Evolutionary conservation across 1,140 invertebrate species (phyloP).

Genomic region (Caenorhabditis tropicalis): DNA sequence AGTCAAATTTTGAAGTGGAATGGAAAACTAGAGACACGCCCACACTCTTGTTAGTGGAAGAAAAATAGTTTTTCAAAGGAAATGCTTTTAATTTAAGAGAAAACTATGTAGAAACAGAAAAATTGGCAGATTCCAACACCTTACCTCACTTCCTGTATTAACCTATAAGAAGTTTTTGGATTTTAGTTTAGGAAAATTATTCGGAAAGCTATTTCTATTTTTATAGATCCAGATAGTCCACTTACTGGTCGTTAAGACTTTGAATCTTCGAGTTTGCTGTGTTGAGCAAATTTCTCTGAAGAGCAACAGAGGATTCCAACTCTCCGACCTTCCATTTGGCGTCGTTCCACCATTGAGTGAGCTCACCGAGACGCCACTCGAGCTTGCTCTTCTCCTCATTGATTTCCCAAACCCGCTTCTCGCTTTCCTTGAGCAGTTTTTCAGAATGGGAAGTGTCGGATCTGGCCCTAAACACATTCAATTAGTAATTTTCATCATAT

Average conservation of each 20-base stretch:
- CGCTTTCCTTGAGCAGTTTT: conserved; percentile 46
- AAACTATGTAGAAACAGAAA: too few relatives aligned
- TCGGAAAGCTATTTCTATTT: too few relatives aligned
- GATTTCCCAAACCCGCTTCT: conserved; percentile 29
- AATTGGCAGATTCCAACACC: not conserved
- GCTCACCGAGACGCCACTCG: conserved; percentile 56
- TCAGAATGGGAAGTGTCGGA: conserved; percentile 3
- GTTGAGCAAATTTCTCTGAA: conserved; percentile 56
- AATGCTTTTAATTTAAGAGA: not conserved
- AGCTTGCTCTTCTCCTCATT: conserved; percentile 40
- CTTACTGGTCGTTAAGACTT: conserved; percentile 52
- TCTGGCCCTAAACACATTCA: not conserved
- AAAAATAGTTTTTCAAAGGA: not conserved
- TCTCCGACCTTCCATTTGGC: conserved; percentile 64
- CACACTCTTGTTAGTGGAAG: not conserved
- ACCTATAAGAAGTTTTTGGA: not conserved
- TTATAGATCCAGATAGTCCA: too few relatives aligned
- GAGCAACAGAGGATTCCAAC: conserved; percentile 58
- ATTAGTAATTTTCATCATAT: not conserved
- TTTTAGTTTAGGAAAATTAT: too few relatives aligned
- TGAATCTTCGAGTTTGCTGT: conserved; percentile 57
- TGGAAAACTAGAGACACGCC: not conserved
- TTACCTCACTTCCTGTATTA: conserved; percentile 42
- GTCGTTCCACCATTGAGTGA: conserved; percentile 62
- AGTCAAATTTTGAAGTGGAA: not conserved